Base-by-base conservation (phyloP, 2,113 vertebrate species). In the Sander lucioperca region DNA sequence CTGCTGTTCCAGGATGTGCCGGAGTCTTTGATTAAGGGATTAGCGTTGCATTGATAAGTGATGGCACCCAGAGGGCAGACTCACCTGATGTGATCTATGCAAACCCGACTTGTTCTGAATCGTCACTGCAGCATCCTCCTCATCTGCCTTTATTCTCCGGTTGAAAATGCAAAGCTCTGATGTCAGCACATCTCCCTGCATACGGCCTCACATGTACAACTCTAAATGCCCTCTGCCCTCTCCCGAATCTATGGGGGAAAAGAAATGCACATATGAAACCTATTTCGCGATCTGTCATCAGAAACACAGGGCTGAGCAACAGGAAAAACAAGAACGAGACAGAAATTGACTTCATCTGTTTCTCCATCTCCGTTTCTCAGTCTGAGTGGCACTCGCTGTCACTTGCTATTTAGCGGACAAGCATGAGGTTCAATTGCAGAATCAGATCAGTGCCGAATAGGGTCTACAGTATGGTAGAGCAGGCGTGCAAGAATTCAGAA, bases 331-430 rank as follows among this genome's bases (percentile, higher is more conserved):
- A 0, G 74, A 82, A 88, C 15, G 47, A 61, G 80, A 75, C 79
- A 72, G 63, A 90, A 91, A 92, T 94, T 82, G 90, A 91, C 92
- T 89, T 93, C 92, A 91, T 93, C 88, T 91, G 92, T 89, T 91
- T 81, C 82, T 86, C 82, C 83, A 57, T 89, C 88, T 90, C 82
- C 36, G 39, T 57, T 87, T 81, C 82, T n/a, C 76, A 80, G 86
- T 69, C 84, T 25, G 90, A 92, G 77, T 86, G 91, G 88, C 90
- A 91, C 85, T 87, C 67, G 45, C 86, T 87, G 92, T 94, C 94
- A 85, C 75, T 85, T 91, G 86, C 64, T 47, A 80, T 90, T 94
- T 80, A 73, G 79, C 64, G 15, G 88, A 93, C 79, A 12, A 70
- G 83, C 36, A 7, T 36, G 43, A 82, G 78, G 87, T 79, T 88